Evolutionary conservation across 2,888 invertebrate genomes (phyloP).

Genomic region (Neocrepidodera transversa): DNA sequence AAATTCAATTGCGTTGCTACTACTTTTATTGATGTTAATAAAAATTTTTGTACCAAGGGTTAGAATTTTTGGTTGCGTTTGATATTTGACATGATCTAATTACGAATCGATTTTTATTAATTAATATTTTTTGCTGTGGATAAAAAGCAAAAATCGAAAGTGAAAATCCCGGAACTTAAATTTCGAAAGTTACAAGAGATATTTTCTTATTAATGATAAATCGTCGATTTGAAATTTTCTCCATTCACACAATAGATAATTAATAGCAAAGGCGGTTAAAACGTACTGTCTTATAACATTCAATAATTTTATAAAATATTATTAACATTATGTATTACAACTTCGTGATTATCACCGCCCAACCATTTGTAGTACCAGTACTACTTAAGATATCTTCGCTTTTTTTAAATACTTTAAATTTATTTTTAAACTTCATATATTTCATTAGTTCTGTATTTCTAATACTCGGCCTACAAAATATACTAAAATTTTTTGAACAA

Average conservation of each 20-base stretch:
- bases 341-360: not conserved
- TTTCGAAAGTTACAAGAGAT: not conserved
- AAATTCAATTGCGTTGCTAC: too few relatives aligned
- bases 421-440: not conserved
- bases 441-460: too few relatives aligned
- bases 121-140: too few relatives aligned
- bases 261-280: not conserved
- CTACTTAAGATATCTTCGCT: not conserved
- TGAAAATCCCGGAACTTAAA: not conserved
- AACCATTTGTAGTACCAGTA: not conserved
- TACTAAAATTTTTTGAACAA: too few relatives aligned
- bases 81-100: too few relatives aligned
- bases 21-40: too few relatives aligned
- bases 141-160: too few relatives aligned
- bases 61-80: too few relatives aligned
- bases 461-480: too few relatives aligned
- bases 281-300: not conserved
- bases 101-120: too few relatives aligned
- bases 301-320: constrained; percentile 9
- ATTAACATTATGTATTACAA: constrained; percentile 5
- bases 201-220: not conserved
- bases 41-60: too few relatives aligned
- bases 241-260: constrained; percentile 6
- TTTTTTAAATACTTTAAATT: not conserved
- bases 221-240: constrained; percentile 1